Conservation (phyloP, 37 sponge, comb jelly and placozoan species). For the Aplysina aerophoba region DNA sequence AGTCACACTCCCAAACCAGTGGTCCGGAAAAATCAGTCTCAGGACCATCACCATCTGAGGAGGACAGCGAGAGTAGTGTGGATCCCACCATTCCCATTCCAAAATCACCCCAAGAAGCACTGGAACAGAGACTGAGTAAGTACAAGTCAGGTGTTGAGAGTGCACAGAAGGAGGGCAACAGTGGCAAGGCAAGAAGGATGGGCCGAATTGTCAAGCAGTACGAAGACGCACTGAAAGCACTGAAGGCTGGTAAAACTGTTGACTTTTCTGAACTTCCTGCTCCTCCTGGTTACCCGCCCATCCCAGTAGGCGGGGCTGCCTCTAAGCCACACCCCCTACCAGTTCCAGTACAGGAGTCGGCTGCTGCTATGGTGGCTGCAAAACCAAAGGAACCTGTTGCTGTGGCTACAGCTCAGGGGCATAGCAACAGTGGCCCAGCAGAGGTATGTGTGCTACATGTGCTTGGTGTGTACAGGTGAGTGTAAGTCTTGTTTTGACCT, state of each 20-base stretch:
- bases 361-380: background rate
- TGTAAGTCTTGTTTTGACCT: too few relatives aligned
- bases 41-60: background rate
- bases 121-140: slow-evolving; percentile 83
- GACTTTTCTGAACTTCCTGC: slow-evolving; percentile 81
- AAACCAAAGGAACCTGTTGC: background rate
- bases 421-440: too few relatives aligned
- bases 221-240: slow-evolving; percentile 80
- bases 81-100: slow-evolving; percentile 78
- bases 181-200: slow-evolving; percentile 77
- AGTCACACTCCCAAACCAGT: background rate
- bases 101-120: slow-evolving; percentile 71
- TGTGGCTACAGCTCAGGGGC: background rate
- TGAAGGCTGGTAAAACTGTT: slow-evolving; percentile 65
- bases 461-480: too few relatives aligned
- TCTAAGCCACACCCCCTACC: slow-evolving; percentile 10
- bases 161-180: slow-evolving; percentile 82
- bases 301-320: slow-evolving; percentile 68
- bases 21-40: background rate
- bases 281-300: slow-evolving; percentile 95
- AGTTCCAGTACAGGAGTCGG: background rate
- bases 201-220: slow-evolving; percentile 91
- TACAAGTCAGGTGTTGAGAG: slow-evolving; percentile 63
- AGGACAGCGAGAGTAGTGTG: slow-evolving; percentile 37
- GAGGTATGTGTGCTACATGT: too few relatives aligned